Base-by-base conservation (phyloP, 2,113 vertebrate genomes). In the Lanius collurio region DNA sequence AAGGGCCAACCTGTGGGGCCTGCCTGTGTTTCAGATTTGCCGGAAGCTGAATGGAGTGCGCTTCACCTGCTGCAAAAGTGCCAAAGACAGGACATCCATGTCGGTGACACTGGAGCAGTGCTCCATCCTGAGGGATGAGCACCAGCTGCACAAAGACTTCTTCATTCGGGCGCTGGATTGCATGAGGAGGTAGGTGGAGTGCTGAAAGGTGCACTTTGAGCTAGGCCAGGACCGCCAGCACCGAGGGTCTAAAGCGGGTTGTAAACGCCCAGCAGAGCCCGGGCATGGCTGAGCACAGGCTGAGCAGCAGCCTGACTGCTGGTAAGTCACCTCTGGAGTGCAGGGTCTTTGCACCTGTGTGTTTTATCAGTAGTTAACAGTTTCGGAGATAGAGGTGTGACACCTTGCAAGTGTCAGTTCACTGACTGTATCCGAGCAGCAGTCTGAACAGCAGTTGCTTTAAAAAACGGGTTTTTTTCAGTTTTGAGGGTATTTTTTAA, bases 61-160 rank as follows among this genome's bases (percentile, higher is more conserved):
- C 83, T 99, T 99, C 96, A 99, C 99, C 96, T 99, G 99, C 91
- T 99, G 99, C 98, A 99, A 99, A 98, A 99, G 99, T 98, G 99
- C 99, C 98, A 99, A 99, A 98, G 99, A 99, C 98, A 98, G 99
- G 96, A 99, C 99, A 0, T 99, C 99, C 23, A 99, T 99, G 99
- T 99, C 99, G 2, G 99, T 99, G 95, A 99, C 99, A 0, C 98
- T 99, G 73, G 99, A 99, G 94, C 99, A 99, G 96, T 99, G 99
- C 94, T 98, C 98, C 28, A 98, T 99, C 93, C 95, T 99, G 90
- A 98, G 99, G 82, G 99, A 99, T 1, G 99, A 99, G 89, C 99
- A 99, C 92, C 99, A 99, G 82, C 98, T 99, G 73, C 99, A 99
- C 97, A 99, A 99, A 88, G 99, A 99, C 93, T 99, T 99, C 98